phyloP scores from a whole-genome alignment of 2,113 vertebrate genomes.

The Isichthys henryi region DNA sequence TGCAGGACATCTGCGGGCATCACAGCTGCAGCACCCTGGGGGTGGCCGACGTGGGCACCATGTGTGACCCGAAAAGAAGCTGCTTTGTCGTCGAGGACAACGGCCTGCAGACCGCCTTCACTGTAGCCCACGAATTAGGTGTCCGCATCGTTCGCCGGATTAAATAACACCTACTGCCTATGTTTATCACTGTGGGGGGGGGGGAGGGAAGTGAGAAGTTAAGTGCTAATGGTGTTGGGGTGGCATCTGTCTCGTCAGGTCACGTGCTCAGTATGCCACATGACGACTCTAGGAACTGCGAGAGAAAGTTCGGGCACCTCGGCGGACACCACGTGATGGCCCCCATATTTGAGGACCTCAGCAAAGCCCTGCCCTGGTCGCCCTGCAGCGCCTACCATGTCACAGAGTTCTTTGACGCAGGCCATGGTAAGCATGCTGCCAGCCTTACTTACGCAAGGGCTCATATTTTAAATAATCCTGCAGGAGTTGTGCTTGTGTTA shows the following conservation, averaged over 20 bases:
- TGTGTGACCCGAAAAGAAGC: conserved; percentile 91
- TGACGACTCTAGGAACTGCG: conserved; percentile 84
- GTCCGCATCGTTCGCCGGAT: not conserved
- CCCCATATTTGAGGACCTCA: conserved; percentile 74
- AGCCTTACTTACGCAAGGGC: not conserved
- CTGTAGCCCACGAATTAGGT: conserved; percentile 90
- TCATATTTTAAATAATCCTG: not conserved
- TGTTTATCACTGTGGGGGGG: not conserved
- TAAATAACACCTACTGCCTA: not conserved
- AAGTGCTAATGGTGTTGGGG: not conserved
- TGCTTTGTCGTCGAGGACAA: conserved; percentile 90
- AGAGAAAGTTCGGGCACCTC: conserved; percentile 73
- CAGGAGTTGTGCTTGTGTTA: not conserved
- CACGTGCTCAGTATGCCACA: conserved; percentile 96
- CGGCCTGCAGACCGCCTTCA: conserved; percentile 88
- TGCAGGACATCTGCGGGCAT: conserved; percentile 86
- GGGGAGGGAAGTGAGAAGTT: not conserved
- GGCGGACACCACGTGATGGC: conserved; percentile 84
- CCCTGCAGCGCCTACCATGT: conserved; percentile 87
- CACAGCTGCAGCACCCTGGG: conserved; percentile 85
- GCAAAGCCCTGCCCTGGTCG: conserved; percentile 85
- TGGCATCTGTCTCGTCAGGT: conserved; percentile 53
- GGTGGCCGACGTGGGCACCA: conserved; percentile 84
- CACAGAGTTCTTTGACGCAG: conserved; percentile 89
- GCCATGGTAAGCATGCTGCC: conserved; percentile 67